A percentile compares a stretch with the other conserved stretches of the same genome.
Conservation (phyloP, 2,888 invertebrate species). For the Cybosia mesomella region DNA sequence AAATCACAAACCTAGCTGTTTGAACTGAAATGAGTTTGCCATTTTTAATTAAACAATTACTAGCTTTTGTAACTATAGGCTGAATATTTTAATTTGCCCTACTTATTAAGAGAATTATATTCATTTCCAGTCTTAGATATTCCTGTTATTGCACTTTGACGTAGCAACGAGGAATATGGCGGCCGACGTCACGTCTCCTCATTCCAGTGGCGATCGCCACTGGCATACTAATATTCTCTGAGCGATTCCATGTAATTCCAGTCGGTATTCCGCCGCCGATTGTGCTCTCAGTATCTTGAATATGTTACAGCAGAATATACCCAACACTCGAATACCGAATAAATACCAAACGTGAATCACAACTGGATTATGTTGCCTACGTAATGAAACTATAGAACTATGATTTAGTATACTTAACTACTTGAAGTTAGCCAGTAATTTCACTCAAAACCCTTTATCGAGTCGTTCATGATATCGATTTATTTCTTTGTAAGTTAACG, state of each 20-base stretch:
- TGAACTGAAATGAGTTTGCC: too few species aligned
- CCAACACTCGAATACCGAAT: constrained; percentile 26
- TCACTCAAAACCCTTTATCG: constrained; percentile 13
- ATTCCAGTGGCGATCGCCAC: constrained; percentile 79
- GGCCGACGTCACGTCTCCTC: constrained; percentile 78
- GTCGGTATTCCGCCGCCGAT: constrained; percentile 72
- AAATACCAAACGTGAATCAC: constrained; percentile 37
- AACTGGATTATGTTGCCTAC: constrained; percentile 18
- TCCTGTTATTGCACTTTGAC: constrained; percentile 78
- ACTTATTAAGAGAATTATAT: constrained; percentile 8
- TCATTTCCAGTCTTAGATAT: constrained; percentile 61
- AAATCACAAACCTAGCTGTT: background rate
- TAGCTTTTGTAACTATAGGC: background rate
- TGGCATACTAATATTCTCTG: constrained; percentile 83
- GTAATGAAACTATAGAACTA: background rate
- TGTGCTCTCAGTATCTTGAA: constrained; percentile 79
- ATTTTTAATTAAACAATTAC: background rate
- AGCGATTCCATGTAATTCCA: constrained; percentile 81
- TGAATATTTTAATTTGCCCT: background rate
- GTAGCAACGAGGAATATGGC: constrained; percentile 67
- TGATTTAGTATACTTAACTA: background rate
- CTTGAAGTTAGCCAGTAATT: background rate
- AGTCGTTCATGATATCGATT: constrained; percentile 20
- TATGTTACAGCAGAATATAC: constrained; percentile 66
- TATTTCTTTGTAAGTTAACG: constrained; percentile 32